Evolutionary conservation across 2,113 vertebrate species (phyloP).

Genomic region (Chrysochloris asiatica): DNA sequence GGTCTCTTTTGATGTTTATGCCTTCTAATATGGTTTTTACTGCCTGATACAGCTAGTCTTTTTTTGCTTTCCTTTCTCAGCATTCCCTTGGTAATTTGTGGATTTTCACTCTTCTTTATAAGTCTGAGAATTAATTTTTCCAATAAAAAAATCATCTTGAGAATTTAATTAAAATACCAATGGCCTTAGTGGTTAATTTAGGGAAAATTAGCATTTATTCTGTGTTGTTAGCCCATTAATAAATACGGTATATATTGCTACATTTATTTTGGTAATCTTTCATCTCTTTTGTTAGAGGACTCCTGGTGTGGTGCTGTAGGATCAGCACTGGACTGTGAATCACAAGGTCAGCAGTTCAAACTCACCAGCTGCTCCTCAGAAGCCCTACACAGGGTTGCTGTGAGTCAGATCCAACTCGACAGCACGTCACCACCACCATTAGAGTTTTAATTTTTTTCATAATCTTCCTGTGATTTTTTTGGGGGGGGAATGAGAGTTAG

Average conservation of each 20-base stretch:
- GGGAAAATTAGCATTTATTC: neutral
- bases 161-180: neutral
- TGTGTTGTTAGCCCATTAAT: neutral
- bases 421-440: too few species aligned
- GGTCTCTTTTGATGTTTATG: neutral
- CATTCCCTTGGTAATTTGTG: neutral
- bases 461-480: neutral
- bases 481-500: too few species aligned
- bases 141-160: neutral
- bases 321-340: too few species aligned
- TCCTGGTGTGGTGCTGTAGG: too few species aligned
- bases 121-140: neutral
- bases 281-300: neutral
- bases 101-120: neutral
- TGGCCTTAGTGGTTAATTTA: conserved; percentile 18
- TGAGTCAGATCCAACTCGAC: too few species aligned
- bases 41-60: neutral
- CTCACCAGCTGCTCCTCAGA: too few species aligned
- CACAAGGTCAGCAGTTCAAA: too few species aligned
- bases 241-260: neutral
- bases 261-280: neutral
- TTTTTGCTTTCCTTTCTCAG: neutral
- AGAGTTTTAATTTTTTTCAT: conserved; percentile 29
- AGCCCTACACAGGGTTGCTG: too few species aligned
- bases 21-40: neutral